Evolutionary conservation across 2,888 invertebrate genomes (phyloP).

Genomic region (Drosophila sordidula): DNA sequence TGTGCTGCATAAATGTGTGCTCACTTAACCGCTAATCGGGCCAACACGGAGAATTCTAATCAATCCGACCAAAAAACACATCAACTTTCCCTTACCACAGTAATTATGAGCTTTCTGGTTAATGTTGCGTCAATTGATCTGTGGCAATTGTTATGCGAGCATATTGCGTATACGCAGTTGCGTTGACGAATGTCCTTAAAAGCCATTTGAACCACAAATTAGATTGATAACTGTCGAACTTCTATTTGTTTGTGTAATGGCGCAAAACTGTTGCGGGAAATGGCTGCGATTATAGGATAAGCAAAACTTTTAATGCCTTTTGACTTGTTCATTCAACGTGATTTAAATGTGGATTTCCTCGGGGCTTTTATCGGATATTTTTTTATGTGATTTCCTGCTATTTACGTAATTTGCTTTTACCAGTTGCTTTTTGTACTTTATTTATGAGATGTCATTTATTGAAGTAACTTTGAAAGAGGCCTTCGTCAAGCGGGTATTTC

Average conservation of each 20-base stretch:
- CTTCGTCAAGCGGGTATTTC: neutral
- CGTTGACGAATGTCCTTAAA: neutral
- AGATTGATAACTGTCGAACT: constrained; percentile 36
- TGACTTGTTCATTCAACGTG: constrained; percentile 20
- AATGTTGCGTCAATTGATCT: constrained; percentile 5
- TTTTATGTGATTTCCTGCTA: neutral
- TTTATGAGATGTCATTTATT: constrained; percentile 1
- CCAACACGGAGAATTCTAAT: neutral
- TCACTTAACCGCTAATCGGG: constrained; percentile 2
- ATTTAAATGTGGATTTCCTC: constrained; percentile 3
- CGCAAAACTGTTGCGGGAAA: constrained; percentile 41
- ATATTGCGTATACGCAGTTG: constrained; percentile 30
- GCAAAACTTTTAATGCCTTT: constrained; percentile 34
- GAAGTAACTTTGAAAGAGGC: neutral
- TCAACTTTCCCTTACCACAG: neutral
- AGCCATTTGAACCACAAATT: constrained; percentile 22
- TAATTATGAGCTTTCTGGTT: constrained; percentile 21
- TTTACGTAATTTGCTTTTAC: constrained; percentile 2
- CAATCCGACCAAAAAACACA: neutral
- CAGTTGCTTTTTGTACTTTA: constrained; percentile 4
- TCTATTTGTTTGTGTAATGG: constrained; percentile 35
- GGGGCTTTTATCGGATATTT: neutral
- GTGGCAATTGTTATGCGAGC: neutral
- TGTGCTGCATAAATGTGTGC: no score
- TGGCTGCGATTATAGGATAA: constrained; percentile 18